Conservation (phyloP, 92 coral and sea anemone species). For the Epizoanthus rinbou region DNA sequence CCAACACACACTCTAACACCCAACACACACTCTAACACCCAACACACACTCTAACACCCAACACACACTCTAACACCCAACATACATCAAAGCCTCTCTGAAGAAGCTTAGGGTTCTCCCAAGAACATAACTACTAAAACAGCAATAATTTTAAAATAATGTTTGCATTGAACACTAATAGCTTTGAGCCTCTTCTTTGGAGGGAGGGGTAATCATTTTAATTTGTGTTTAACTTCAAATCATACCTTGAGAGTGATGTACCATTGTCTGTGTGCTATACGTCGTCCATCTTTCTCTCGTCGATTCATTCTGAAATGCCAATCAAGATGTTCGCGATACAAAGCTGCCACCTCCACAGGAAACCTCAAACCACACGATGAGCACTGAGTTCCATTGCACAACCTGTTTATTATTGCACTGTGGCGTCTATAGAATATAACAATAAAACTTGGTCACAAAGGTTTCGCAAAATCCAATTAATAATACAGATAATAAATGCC, state of each 20-base stretch:
- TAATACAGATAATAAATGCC: too few relatives aligned
- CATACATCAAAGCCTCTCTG: too few relatives aligned
- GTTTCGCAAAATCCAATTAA: not conserved
- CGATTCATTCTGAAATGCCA: constrained; percentile 99
- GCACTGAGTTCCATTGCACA: constrained; percentile 92
- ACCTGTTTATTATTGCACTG: constrained; percentile 63
- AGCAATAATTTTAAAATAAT: too few relatives aligned
- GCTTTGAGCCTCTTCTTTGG: too few relatives aligned
- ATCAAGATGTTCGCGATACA: constrained; percentile 91
- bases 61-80: too few relatives aligned
- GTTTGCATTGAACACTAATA: too few relatives aligned
- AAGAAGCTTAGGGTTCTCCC: too few relatives aligned
- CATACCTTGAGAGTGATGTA: constrained; percentile 76
- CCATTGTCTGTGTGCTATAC: constrained; percentile 92
- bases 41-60: too few relatives aligned
- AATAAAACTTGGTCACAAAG: not conserved
- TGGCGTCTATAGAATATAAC: constrained; percentile 63
- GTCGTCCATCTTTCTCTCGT: constrained; percentile 87
- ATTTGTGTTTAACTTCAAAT: not conserved
- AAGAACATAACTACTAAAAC: too few relatives aligned
- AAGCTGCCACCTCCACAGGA: constrained; percentile 84
- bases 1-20: too few relatives aligned
- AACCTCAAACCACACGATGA: constrained; percentile 96
- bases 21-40: too few relatives aligned
- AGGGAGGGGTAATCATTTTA: not conserved